phyloP scores from a whole-genome alignment of 1,140 invertebrate genomes.

The Mya arenaria region DNA sequence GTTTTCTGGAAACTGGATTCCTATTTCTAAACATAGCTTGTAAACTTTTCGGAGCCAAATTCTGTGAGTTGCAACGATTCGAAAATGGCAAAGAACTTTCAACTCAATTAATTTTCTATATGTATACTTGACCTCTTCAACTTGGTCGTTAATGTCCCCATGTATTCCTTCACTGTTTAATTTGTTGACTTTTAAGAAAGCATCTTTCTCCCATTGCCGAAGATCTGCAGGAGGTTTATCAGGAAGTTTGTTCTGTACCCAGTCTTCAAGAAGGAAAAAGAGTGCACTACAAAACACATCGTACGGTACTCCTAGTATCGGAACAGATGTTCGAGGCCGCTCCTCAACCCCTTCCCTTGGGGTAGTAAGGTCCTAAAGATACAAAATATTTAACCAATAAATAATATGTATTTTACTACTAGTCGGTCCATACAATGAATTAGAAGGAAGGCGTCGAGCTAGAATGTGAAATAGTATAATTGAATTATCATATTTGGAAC shows the following conservation, averaged over 20 bases:
- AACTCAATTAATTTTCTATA: conserved; percentile 29
- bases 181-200: conserved; percentile 21
- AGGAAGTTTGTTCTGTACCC: conserved; percentile 38
- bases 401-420: too few species aligned
- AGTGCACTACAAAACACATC: too few species aligned
- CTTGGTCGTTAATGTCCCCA: not conserved
- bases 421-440: too few species aligned
- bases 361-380: too few species aligned
- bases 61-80: conserved; percentile 30
- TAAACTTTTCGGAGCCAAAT: conserved; percentile 27
- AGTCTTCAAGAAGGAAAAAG: not conserved
- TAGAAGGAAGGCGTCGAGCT: too few species aligned
- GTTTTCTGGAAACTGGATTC: conserved; percentile 31
- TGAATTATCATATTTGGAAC: too few species aligned
- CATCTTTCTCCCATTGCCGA: conserved; percentile 2
- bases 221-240: conserved; percentile 2
- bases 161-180: not conserved
- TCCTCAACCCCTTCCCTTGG: too few species aligned
- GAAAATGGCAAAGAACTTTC: conserved; percentile 35
- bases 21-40: conserved; percentile 17
- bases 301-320: too few species aligned
- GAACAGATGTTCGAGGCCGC: too few species aligned
- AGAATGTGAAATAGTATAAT: too few species aligned
- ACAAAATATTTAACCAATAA: too few species aligned
- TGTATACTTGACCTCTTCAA: not conserved